Percentiles rank a stretch among this genome's conserved stretches.
These are phyloP conservation scores for Aphelocoma coerulescens DNA, from an alignment of 2,113 vertebrate species.

Conservation along the genomic window DNA sequence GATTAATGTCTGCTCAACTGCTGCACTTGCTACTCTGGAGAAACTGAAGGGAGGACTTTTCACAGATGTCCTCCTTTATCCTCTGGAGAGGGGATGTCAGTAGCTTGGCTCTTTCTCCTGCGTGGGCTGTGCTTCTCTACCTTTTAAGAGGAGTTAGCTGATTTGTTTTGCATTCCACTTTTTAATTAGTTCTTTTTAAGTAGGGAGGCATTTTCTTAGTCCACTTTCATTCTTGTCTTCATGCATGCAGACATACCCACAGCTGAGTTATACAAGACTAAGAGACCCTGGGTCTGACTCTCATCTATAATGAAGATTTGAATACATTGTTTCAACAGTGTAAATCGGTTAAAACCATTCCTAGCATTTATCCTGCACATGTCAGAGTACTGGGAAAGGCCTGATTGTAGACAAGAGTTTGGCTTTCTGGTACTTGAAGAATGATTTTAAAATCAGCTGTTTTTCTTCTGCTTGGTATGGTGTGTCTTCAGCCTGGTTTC, in stretches of 20 bases:
- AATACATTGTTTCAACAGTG: neutral
- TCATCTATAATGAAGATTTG: neutral
- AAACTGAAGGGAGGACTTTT: neutral
- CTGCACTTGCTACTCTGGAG: neutral
- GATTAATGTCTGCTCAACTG: slow-evolving; percentile 41
- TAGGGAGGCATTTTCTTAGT: neutral
- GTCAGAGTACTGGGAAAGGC: neutral
- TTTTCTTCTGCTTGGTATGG: neutral
- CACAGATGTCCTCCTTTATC: neutral
- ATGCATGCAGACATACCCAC: neutral
- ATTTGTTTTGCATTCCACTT: slow-evolving; percentile 60
- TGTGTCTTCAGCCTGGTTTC: neutral
- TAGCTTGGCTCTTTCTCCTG: neutral
- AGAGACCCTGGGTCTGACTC: neutral
- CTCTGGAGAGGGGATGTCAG: neutral
- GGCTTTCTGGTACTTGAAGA: neutral
- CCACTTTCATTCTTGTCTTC: slow-evolving; percentile 21
- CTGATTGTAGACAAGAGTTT: neutral
- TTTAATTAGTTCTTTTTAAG: slow-evolving; percentile 49
- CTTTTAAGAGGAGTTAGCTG: slow-evolving; percentile 18
- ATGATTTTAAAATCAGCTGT: neutral
- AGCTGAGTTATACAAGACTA: neutral
- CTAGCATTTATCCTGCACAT: neutral
- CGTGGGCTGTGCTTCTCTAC: neutral
- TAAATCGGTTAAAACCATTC: neutral